phyloP scores from a whole-genome alignment of 1,140 invertebrate genomes.

The Drosophila tsacasi region DNA sequence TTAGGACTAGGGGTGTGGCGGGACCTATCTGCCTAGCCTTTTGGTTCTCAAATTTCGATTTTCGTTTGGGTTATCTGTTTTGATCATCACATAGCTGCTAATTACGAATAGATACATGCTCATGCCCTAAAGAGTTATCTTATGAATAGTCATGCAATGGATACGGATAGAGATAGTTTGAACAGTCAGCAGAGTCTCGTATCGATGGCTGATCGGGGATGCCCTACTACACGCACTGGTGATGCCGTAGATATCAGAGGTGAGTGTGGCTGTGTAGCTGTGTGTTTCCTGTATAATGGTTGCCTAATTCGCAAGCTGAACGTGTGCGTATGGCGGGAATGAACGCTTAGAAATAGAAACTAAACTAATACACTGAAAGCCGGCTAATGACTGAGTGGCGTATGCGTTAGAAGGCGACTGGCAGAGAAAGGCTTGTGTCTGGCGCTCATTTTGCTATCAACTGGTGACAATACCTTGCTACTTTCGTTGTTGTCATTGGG shows the following conservation, averaged over 20 bases:
- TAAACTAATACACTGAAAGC: constrained; percentile 16
- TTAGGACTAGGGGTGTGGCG: constrained; percentile 21
- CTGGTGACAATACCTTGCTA: constrained; percentile 57
- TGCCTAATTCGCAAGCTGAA: constrained; percentile 21
- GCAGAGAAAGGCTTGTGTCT: neutral
- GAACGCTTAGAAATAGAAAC: constrained; percentile 23
- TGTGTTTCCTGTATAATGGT: constrained; percentile 22
- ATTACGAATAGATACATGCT: constrained; percentile 35
- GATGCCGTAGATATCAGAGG: constrained; percentile 2
- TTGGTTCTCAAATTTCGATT: constrained; percentile 51
- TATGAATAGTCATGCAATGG: constrained; percentile 46
- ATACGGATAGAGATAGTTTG: constrained; percentile 16
- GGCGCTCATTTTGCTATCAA: constrained; percentile 1
- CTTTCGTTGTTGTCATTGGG: constrained; percentile 55
- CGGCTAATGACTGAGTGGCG: constrained; percentile 2
- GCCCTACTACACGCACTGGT: neutral
- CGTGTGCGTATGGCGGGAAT: constrained; percentile 12
- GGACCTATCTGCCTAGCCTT: constrained; percentile 28
- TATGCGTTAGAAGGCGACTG: constrained; percentile 1
- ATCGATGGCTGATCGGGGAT: constrained; percentile 10
- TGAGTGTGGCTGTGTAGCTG: constrained; percentile 8
- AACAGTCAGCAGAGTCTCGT: constrained; percentile 41
- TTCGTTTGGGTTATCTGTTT: constrained; percentile 23
- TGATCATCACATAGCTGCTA: constrained; percentile 6
- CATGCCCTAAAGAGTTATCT: constrained; percentile 41